Evolutionary conservation across 2,888 invertebrate species (phyloP).

Genomic region (Sceliomorpha sp.): DNA sequence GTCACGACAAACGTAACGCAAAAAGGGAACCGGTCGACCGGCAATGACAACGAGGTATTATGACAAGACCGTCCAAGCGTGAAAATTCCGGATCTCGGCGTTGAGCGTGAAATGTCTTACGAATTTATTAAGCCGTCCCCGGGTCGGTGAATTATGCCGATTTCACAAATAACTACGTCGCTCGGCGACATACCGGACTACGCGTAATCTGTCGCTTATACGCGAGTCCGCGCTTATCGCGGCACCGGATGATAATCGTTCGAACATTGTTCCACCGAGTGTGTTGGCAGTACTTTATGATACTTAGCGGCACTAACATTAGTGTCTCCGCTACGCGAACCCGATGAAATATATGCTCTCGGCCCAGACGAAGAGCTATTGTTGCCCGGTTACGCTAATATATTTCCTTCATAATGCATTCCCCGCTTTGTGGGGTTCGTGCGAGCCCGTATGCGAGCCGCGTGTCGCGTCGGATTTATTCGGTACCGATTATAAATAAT

Average conservation of each 20-base stretch:
- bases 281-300: constrained; percentile 55
- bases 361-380: constrained; percentile 42
- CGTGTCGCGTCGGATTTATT: constrained; percentile 1
- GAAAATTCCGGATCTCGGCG: constrained; percentile 53
- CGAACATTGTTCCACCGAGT: constrained; percentile 50
- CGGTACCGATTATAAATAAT: constrained; percentile 30
- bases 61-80: constrained; percentile 37
- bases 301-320: constrained; percentile 50
- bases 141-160: constrained; percentile 45
- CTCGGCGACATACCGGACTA: constrained; percentile 48
- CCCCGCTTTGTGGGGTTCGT: no score
- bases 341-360: constrained; percentile 45
- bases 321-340: constrained; percentile 43
- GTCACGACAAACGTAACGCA: constrained; percentile 28
- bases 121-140: constrained; percentile 56
- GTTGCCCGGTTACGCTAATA: constrained; percentile 30
- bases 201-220: constrained; percentile 51
- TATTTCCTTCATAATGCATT: constrained; percentile 31
- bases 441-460: no score
- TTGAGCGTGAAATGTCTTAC: constrained; percentile 43
- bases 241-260: constrained; percentile 38
- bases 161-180: constrained; percentile 40
- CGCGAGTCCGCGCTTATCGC: constrained; percentile 36
- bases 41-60: constrained; percentile 25
- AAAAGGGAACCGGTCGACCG: constrained; percentile 32